These are phyloP conservation scores for Anthoscopus minutus DNA, from an alignment of 2,113 vertebrate species.

Conservation along the genomic window DNA sequence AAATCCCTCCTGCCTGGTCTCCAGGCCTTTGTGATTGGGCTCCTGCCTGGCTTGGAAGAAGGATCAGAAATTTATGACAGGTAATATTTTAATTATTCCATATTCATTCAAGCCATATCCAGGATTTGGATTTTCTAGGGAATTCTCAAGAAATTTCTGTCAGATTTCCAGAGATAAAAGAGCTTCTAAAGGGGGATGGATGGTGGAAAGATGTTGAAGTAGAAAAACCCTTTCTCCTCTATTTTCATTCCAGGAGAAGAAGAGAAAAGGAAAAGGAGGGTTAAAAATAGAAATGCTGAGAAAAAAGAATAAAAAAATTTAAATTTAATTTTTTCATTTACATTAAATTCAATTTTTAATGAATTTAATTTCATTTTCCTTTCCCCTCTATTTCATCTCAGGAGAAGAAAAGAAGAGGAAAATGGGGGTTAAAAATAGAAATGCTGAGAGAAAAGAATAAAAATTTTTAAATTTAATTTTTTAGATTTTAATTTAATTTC, in stretches of 20 bases:
- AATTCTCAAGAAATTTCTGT: neutral
- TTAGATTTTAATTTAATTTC: too few relatives aligned
- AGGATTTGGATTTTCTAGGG: neutral
- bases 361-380: too few relatives aligned
- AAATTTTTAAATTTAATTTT: too few relatives aligned
- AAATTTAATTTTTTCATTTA: too few relatives aligned
- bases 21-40: conserved; percentile 90
- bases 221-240: neutral
- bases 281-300: too few relatives aligned
- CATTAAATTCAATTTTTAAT: too few relatives aligned
- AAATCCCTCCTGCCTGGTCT: conserved; percentile 90
- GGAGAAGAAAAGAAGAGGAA: neutral
- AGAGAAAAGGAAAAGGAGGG: neutral
- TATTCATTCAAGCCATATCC: neutral
- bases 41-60: conserved; percentile 93
- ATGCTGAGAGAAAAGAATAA: too few relatives aligned
- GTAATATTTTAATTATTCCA: conserved; percentile 56
- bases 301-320: too few relatives aligned
- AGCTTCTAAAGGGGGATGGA: neutral
- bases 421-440: neutral
- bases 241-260: neutral
- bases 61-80: conserved; percentile 94
- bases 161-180: neutral
- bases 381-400: too few relatives aligned
- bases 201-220: neutral